phyloP scores from a whole-genome alignment of 1,140 invertebrate genomes.

The Oedothorax gibbosus region DNA sequence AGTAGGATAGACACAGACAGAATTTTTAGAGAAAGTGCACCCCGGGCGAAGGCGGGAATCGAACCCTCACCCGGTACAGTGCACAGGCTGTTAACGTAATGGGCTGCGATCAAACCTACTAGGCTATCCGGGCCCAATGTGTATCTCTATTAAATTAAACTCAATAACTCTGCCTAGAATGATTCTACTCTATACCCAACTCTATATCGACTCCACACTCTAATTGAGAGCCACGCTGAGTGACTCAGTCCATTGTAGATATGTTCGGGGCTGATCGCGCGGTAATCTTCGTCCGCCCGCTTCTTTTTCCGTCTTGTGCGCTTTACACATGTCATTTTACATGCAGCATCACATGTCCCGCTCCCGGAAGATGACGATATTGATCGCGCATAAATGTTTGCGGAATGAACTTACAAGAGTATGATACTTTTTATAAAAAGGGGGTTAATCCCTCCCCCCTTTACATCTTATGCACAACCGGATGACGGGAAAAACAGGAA shows the following conservation, averaged over 20 bases:
- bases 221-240: too few relatives aligned
- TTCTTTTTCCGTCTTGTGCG: constrained; percentile 56
- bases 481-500: neutral
- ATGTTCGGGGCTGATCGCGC: neutral
- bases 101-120: too few relatives aligned
- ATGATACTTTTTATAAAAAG: neutral
- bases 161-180: too few relatives aligned
- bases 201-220: too few relatives aligned
- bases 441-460: neutral
- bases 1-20: too few relatives aligned
- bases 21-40: too few relatives aligned
- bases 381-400: constrained; percentile 59
- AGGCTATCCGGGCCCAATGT: too few relatives aligned
- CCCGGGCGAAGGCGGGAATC: too few relatives aligned
- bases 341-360: constrained; percentile 54
- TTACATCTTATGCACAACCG: neutral
- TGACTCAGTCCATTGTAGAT: constrained; percentile 19
- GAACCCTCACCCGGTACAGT: too few relatives aligned
- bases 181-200: too few relatives aligned
- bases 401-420: constrained; percentile 30
- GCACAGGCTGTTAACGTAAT: too few relatives aligned
- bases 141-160: too few relatives aligned
- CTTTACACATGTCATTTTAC: constrained; percentile 61
- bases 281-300: constrained; percentile 19
- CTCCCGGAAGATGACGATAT: constrained; percentile 6